These are phyloP conservation scores for Jordanella pulchra DNA, from an alignment of 2,797 vertebrate species.

Conservation along the genomic window DNA sequence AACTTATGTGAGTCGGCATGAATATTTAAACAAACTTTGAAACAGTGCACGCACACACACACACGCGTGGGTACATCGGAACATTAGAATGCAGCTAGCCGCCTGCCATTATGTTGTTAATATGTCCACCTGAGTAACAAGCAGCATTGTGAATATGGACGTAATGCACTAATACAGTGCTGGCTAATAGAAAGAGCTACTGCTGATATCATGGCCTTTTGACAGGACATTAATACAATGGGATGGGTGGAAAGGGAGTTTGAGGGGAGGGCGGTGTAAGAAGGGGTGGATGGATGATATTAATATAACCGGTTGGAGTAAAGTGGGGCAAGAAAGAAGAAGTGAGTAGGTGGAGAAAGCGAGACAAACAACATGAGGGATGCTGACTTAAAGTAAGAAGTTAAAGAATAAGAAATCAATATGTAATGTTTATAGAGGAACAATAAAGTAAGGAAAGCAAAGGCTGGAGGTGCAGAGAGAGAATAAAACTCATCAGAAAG, in stretches of 20 bases:
- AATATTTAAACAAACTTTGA: conserved; percentile 15
- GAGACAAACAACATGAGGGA: conserved; percentile 1
- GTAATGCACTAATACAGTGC: conserved; percentile 57
- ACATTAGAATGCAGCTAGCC: conserved; percentile 31
- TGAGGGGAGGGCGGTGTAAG: conserved; percentile 1
- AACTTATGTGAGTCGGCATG: conserved; percentile 12
- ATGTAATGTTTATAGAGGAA: conserved; percentile 18
- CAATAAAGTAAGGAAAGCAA: background rate
- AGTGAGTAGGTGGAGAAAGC: background rate
- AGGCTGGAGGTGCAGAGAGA: background rate
- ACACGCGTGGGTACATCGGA: conserved; percentile 3
- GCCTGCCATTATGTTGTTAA: conserved; percentile 45
- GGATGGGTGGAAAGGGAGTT: conserved; percentile 23
- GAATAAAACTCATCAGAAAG: background rate
- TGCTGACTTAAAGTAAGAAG: conserved; percentile 8
- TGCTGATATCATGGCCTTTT: conserved; percentile 51
- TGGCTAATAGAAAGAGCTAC: conserved; percentile 60
- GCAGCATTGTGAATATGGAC: conserved; percentile 29
- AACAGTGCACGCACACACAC: conserved; percentile 6
- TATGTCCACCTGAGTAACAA: conserved; percentile 41
- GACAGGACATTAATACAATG: conserved; percentile 61
- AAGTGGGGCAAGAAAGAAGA: conserved; percentile 14
- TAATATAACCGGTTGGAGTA: conserved; percentile 38
- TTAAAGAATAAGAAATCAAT: conserved; percentile 17
- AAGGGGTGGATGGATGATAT: conserved; percentile 22